A percentile compares a stretch with the other conserved stretches of the same genome.
phyloP scores from a whole-genome alignment of 2,113 vertebrate species.

The Capreolus pygargus region DNA sequence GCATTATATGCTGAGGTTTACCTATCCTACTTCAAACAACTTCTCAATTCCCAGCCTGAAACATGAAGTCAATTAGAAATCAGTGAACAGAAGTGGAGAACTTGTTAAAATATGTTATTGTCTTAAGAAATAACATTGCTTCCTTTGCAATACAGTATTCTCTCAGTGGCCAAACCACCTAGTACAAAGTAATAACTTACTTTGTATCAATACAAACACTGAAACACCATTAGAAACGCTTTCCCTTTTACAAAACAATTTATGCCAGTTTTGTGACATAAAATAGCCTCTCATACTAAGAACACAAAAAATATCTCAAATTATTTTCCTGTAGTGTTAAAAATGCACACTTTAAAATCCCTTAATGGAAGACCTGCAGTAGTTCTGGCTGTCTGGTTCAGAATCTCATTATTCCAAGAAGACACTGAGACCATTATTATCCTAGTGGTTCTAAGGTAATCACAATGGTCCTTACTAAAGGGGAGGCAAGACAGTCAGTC shows the following conservation, averaged over 20 bases:
- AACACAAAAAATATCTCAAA: constrained; percentile 5
- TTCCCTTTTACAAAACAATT: neutral
- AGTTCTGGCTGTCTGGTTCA: constrained; percentile 58
- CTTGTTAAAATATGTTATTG: neutral
- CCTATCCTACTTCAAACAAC: neutral
- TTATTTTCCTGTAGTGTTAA: constrained; percentile 62
- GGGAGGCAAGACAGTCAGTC: neutral
- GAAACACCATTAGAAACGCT: neutral
- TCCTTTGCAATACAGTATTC: constrained; percentile 29
- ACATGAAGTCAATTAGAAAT: neutral
- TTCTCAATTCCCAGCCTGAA: constrained; percentile 17
- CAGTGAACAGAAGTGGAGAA: constrained; percentile 27
- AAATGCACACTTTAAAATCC: constrained; percentile 78
- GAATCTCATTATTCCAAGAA: constrained; percentile 62
- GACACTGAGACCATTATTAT: neutral
- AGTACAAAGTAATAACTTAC: constrained; percentile 35
- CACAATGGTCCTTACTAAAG: neutral
- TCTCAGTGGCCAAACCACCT: neutral
- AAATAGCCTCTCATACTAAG: neutral
- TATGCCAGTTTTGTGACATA: neutral
- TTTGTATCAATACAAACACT: neutral
- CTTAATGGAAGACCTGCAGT: constrained; percentile 9
- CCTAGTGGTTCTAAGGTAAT: neutral
- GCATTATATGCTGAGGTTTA: neutral
- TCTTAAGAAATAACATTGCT: constrained; percentile 39